phyloP scores from a whole-genome alignment of 1,140 invertebrate genomes.

The Macrobrachium nipponense region DNA sequence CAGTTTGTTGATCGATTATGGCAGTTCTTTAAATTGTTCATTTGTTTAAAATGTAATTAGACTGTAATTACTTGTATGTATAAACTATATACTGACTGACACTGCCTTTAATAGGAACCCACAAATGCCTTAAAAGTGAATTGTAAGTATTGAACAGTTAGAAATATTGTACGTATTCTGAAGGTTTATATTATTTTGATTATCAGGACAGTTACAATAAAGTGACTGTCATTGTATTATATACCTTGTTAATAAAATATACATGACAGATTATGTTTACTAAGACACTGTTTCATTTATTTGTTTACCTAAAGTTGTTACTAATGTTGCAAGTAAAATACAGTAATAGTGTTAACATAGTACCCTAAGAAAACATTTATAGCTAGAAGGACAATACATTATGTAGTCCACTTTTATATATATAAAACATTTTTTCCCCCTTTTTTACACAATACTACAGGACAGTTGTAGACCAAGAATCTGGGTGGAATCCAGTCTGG shows the following conservation, averaged over 20 bases:
- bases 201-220: constrained; percentile 41
- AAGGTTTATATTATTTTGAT: constrained; percentile 58
- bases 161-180: constrained; percentile 61
- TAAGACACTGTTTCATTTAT: background rate
- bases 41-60: constrained; percentile 43
- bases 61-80: constrained; percentile 38
- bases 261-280: constrained; percentile 34
- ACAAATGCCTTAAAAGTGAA: constrained; percentile 56
- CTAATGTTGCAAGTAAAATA: too few species aligned
- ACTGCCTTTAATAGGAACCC: constrained; percentile 59
- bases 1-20: too few species aligned
- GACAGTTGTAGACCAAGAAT: too few species aligned
- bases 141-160: constrained; percentile 59
- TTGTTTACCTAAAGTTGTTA: background rate
- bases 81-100: constrained; percentile 40
- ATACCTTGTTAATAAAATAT: constrained; percentile 61
- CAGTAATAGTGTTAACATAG: background rate
- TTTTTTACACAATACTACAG: too few species aligned
- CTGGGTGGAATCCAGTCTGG: too few species aligned
- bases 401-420: too few species aligned
- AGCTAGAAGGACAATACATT: too few species aligned
- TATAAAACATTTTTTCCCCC: too few species aligned
- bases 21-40: too few species aligned
- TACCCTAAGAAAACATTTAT: too few species aligned
- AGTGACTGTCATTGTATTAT: constrained; percentile 55